Evolutionary conservation across 2,113 vertebrate genomes (phyloP).

Genomic region (Labrus mixtus): DNA sequence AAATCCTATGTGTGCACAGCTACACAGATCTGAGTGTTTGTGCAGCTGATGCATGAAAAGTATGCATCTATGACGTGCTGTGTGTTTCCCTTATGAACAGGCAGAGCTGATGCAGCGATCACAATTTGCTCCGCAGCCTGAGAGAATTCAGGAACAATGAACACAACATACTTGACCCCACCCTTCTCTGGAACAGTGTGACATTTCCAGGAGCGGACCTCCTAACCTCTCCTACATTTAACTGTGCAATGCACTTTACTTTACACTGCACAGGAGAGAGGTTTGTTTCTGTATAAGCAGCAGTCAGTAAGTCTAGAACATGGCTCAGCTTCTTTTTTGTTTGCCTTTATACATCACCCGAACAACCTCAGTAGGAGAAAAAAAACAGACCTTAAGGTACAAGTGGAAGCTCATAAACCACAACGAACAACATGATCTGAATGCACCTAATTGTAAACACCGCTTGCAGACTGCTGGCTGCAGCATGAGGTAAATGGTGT

Average conservation of each 20-base stretch:
- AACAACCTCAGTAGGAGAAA: conserved; percentile 15
- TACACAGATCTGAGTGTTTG: background rate
- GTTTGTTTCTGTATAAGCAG: background rate
- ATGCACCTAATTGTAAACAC: conserved; percentile 43
- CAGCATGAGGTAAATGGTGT: conserved; percentile 41
- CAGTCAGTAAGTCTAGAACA: background rate
- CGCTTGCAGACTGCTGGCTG: conserved; percentile 33
- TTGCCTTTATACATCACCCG: background rate
- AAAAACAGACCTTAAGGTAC: conserved; percentile 13
- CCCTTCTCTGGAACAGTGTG: conserved; percentile 69
- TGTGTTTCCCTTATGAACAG: conserved; percentile 32
- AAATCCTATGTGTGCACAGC: conserved; percentile 7
- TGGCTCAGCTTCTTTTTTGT: conserved; percentile 1
- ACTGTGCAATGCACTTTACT: conserved; percentile 27
- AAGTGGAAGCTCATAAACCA: conserved; percentile 7
- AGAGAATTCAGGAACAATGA: conserved; percentile 66
- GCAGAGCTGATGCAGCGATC: conserved; percentile 34
- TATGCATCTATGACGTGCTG: conserved; percentile 16
- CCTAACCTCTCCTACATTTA: conserved; percentile 44
- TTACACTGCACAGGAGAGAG: background rate
- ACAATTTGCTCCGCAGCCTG: conserved; percentile 32
- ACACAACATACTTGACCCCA: conserved; percentile 71
- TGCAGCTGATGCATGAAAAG: conserved; percentile 1
- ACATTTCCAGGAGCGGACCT: conserved; percentile 62
- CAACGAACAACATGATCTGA: conserved; percentile 30